Evolutionary conservation across 2,888 invertebrate species (phyloP).

Genomic region (Aelia acuminata): DNA sequence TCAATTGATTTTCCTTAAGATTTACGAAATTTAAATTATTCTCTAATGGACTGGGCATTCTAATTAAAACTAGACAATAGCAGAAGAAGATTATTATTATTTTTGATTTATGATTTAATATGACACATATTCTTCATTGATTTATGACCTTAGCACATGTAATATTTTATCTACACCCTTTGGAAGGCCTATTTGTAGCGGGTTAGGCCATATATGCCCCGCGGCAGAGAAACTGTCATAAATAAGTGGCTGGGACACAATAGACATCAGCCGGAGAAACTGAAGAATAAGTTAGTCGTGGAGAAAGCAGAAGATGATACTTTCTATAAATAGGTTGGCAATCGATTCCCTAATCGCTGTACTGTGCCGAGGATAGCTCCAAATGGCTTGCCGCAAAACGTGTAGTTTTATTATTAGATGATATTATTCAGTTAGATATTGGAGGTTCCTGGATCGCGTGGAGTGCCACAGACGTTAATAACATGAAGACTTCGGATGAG

Average conservation of each 20-base stretch:
- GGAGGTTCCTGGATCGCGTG: too few species aligned
- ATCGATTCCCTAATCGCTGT: not conserved
- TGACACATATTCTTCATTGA: too few species aligned
- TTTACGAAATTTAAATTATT: too few species aligned
- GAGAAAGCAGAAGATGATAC: conserved; percentile 38
- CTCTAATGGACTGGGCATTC: too few species aligned
- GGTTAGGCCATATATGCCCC: not conserved
- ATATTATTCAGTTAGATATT: too few species aligned
- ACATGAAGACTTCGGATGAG: too few species aligned
- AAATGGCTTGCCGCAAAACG: not conserved
- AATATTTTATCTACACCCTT: not conserved
- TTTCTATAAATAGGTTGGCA: conserved; percentile 23
- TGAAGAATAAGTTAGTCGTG: conserved; percentile 4
- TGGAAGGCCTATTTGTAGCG: not conserved
- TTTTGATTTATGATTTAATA: too few species aligned
- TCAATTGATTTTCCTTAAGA: too few species aligned
- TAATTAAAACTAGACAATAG: too few species aligned
- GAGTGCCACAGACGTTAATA: too few species aligned
- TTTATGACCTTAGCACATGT: not conserved
- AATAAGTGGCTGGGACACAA: conserved; percentile 16
- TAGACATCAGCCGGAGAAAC: conserved; percentile 21
- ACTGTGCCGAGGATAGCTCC: not conserved
- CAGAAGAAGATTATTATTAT: too few species aligned
- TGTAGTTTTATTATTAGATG: not conserved
- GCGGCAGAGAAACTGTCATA: conserved; percentile 4